A percentile compares a stretch with the other conserved stretches of the same genome.
These are phyloP conservation scores for Orthosia incerta DNA, from an alignment of 2,888 invertebrate species.

Conservation along the genomic window DNA sequence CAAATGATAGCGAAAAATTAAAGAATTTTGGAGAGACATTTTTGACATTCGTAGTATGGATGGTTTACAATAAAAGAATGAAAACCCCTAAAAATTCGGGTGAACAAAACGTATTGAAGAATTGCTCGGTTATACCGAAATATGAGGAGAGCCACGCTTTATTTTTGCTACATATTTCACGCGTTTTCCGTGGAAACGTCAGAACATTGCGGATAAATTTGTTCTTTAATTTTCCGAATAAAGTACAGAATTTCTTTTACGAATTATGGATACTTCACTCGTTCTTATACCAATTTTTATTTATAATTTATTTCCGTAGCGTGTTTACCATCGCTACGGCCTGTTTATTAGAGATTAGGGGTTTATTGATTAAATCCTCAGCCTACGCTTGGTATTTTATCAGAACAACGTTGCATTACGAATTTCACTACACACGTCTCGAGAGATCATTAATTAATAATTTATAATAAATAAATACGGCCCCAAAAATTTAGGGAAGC, in stretches of 20 bases:
- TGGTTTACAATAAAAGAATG: not conserved
- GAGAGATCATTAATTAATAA: constrained; percentile 5
- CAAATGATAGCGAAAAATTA: not conserved
- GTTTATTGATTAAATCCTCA: constrained; percentile 60
- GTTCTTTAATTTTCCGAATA: constrained; percentile 16
- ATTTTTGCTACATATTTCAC: constrained; percentile 15
- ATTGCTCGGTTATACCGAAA: constrained; percentile 1
- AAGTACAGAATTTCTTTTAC: not conserved
- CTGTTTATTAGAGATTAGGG: constrained; percentile 60
- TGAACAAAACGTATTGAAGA: not conserved
- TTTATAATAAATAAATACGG: constrained; percentile 1
- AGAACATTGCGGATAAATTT: not conserved
- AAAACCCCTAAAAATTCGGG: not conserved
- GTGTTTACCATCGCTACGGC: constrained; percentile 47
- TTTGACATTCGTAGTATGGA: not conserved
- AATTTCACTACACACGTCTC: not conserved
- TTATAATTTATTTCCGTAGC: constrained; percentile 10
- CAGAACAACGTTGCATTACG: constrained; percentile 42
- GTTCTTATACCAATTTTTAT: not conserved
- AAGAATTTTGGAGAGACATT: not conserved
- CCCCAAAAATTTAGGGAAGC: constrained; percentile 16
- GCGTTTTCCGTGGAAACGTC: constrained; percentile 27
- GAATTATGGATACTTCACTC: not conserved
- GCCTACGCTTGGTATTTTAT: constrained; percentile 55
- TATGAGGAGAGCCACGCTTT: not conserved